Evolutionary conservation across 2,888 invertebrate species (phyloP).

Genomic region (Sycophila texana): DNA sequence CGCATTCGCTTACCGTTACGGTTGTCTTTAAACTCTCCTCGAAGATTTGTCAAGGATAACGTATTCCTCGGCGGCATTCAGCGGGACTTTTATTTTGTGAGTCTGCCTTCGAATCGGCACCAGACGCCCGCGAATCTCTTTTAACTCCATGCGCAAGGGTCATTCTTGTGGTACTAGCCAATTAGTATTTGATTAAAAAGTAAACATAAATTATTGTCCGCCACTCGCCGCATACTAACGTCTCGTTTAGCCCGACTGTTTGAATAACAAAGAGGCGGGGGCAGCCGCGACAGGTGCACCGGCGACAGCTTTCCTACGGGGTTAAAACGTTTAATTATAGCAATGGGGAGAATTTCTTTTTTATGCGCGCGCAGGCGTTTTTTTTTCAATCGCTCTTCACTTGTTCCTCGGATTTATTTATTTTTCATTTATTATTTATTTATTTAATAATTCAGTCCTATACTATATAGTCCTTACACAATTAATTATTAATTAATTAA

Average conservation of each 20-base stretch:
- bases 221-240: slow-evolving; percentile 24
- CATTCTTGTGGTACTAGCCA: background rate
- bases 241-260: background rate
- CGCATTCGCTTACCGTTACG: slow-evolving; percentile 38
- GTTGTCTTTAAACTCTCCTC: slow-evolving; percentile 26
- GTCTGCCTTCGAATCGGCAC: too few species aligned
- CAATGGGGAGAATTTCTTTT: background rate
- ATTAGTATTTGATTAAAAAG: slow-evolving; percentile 10
- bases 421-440: background rate
- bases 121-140: background rate
- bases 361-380: background rate
- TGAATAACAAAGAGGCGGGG: background rate
- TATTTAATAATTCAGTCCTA: too few species aligned
- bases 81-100: background rate
- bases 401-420: slow-evolving; percentile 25
- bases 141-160: background rate
- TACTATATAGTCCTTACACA: too few species aligned
- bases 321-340: slow-evolving; percentile 40
- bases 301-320: slow-evolving; percentile 5
- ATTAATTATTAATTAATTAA: too few species aligned
- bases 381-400: slow-evolving; percentile 23
- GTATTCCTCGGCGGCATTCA: background rate
- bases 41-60: slow-evolving; percentile 34
- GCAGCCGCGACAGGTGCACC: slow-evolving; percentile 43
- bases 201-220: slow-evolving; percentile 41